phyloP scores from a whole-genome alignment of 2,888 invertebrate species.

The Griposia aprilina region DNA sequence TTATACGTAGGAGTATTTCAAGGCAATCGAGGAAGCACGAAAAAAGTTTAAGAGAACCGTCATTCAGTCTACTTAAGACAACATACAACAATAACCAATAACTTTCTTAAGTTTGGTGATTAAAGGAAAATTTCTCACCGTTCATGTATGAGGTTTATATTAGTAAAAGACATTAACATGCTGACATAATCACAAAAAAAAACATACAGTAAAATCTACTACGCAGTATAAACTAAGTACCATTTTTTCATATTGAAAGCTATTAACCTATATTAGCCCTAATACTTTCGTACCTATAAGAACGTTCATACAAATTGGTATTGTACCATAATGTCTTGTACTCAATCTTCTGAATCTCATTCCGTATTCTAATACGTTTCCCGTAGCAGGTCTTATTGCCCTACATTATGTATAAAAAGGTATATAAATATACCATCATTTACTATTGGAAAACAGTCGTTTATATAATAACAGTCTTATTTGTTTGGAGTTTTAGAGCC shows the following conservation, averaged over 20 bases:
- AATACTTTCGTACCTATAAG: conserved; percentile 19
- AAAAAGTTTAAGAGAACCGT: neutral
- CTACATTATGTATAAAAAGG: conserved; percentile 37
- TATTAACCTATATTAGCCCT: conserved; percentile 17
- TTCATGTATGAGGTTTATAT: no score
- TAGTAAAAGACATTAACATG: neutral
- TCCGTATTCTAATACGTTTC: conserved; percentile 56
- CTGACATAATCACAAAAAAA: neutral
- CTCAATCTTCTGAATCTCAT: conserved; percentile 57
- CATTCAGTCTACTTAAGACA: neutral
- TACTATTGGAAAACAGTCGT: conserved; percentile 31
- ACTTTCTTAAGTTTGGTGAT: neutral
- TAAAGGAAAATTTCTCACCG: neutral
- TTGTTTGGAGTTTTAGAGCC: conserved; percentile 2
- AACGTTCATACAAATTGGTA: conserved; percentile 55
- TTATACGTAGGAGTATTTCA: neutral
- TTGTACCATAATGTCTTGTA: conserved; percentile 37
- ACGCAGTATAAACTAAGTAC: conserved; percentile 29
- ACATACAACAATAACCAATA: neutral
- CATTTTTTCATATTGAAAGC: conserved; percentile 28
- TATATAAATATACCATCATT: conserved; percentile 27
- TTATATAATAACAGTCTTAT: conserved; percentile 12
- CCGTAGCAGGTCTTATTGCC: conserved; percentile 41
- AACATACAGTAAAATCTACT: neutral
- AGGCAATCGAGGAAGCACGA: neutral